A percentile compares a stretch with the other conserved stretches of the same genome.
These are phyloP conservation scores for Ennomos erosarius DNA, from an alignment of 2,888 invertebrate species.

Conservation along the genomic window DNA sequence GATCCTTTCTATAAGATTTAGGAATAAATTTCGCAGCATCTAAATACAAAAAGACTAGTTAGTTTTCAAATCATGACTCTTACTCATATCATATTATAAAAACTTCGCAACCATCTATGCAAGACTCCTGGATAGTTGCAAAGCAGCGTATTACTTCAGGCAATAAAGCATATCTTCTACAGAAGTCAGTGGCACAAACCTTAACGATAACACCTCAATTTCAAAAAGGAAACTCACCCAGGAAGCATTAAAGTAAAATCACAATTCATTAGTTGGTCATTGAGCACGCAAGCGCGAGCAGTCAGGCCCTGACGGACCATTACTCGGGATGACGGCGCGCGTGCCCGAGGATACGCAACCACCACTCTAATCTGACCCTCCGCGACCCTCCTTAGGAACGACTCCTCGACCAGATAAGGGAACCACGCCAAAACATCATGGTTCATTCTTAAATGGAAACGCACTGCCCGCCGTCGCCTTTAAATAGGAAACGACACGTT, in stretches of 20 bases:
- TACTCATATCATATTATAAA: too few relatives aligned
- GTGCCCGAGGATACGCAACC: slow-evolving; percentile 65
- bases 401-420: slow-evolving; percentile 45
- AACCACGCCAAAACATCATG: slow-evolving; percentile 49
- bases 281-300: slow-evolving; percentile 65
- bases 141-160: too few relatives aligned
- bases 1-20: too few relatives aligned
- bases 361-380: slow-evolving; percentile 47
- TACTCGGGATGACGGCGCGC: slow-evolving; percentile 81
- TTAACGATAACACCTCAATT: slow-evolving; percentile 54
- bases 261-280: slow-evolving; percentile 79
- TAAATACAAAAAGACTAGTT: too few relatives aligned
- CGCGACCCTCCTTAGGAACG: slow-evolving; percentile 46
- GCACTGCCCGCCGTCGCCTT: slow-evolving; percentile 78
- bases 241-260: slow-evolving; percentile 71
- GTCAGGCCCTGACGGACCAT: slow-evolving; percentile 71
- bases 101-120: too few relatives aligned
- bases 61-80: too few relatives aligned
- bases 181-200: slow-evolving; percentile 46
- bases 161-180: slow-evolving; percentile 4
- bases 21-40: too few relatives aligned
- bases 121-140: too few relatives aligned
- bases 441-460: slow-evolving; percentile 72
- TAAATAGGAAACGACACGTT: slow-evolving; percentile 86
- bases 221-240: slow-evolving; percentile 68